Percentiles rank a stretch among this genome's conserved stretches.
Evolutionary conservation across 2,113 vertebrate genomes (phyloP).

Genomic region (Dasyurus viverrinus): DNA sequence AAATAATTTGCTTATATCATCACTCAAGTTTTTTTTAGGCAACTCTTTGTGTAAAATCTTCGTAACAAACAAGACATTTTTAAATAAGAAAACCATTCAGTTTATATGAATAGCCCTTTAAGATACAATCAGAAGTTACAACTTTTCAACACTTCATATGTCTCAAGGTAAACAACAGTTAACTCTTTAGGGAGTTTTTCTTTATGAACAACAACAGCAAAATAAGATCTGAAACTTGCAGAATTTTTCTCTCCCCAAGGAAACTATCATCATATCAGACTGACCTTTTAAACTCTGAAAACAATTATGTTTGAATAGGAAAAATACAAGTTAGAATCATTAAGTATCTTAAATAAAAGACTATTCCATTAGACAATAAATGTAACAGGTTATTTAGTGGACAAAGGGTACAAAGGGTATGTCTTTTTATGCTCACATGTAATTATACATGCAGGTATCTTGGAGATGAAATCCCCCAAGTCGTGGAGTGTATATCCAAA

Average conservation of each 20-base stretch:
- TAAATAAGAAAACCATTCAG: conserved; percentile 45
- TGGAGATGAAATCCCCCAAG: conserved; percentile 58
- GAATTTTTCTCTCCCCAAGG: neutral
- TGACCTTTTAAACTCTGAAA: neutral
- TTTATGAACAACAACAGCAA: conserved; percentile 60
- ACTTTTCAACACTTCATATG: conserved; percentile 66
- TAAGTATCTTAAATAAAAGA: conserved; percentile 71
- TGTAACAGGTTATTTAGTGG: conserved; percentile 55
- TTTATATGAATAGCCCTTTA: conserved; percentile 72
- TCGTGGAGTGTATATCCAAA: conserved; percentile 56
- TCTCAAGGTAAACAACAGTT: conserved; percentile 37
- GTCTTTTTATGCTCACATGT: conserved; percentile 47
- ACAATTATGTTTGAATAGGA: conserved; percentile 34
- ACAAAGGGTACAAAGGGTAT: conserved; percentile 54
- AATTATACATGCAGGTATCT: conserved; percentile 43
- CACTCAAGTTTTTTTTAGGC: conserved; percentile 25
- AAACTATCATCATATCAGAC: neutral
- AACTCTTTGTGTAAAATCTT: conserved; percentile 20
- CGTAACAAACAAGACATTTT: neutral
- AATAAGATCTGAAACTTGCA: conserved; percentile 44
- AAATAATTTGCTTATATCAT: conserved; percentile 28
- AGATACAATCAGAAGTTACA: conserved; percentile 62
- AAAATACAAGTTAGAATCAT: conserved; percentile 59
- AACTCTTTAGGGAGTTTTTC: conserved; percentile 26
- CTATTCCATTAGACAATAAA: conserved; percentile 37